Base-by-base conservation (phyloP, 2,797 vertebrate species). In the Poeciliopsis presidionis region DNA sequence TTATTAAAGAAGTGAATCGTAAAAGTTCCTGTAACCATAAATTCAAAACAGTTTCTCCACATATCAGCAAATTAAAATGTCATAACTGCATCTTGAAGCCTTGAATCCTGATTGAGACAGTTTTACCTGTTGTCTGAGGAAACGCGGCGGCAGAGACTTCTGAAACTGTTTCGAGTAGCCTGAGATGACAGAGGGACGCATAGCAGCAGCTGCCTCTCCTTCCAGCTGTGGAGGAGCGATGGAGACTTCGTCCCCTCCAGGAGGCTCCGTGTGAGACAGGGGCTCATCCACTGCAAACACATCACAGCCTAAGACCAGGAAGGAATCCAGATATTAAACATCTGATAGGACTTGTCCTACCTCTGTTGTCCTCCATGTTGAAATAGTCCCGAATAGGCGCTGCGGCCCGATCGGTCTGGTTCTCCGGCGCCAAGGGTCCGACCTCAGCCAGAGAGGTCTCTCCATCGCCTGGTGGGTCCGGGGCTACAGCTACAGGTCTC, bases 91-190 rank as follows among this genome's bases (percentile, higher is more conserved):
- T 13, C 22, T 39, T 20, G 5, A 36, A 55, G 46, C 6, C 33
- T 16, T 36, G 5, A 72, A 46, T 65, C 2, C 46, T 41, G 33
- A 74, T 18, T 55, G 30, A 39, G 46, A 84, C 16, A 69, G 2
- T 57, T 36, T 83, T 95, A 98, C 98, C 97, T 99, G 98, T 80
- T 99, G 98, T 87, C 98, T 96, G 86, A 99, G 98, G 91, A 99
- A 99, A 81, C 98, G 96, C 63, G 98, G 98, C 33, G 98, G 98
- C 59, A 99, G 91, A 75, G 98, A 98, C 84, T 99, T 99, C 87
- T 99, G 98, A 92, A 99, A 99, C 90, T 99, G 98, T 88, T 99
- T 99, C 73, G 98, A 99, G 93, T 99, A 99, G 87, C 98, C 97
- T 0, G 98, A 97, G 78, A 97, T 96, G 46, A 98, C 93, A 81